These are phyloP conservation scores for Tautogolabrus adspersus DNA, from an alignment of 2,113 vertebrate species.

Conservation along the genomic window DNA sequence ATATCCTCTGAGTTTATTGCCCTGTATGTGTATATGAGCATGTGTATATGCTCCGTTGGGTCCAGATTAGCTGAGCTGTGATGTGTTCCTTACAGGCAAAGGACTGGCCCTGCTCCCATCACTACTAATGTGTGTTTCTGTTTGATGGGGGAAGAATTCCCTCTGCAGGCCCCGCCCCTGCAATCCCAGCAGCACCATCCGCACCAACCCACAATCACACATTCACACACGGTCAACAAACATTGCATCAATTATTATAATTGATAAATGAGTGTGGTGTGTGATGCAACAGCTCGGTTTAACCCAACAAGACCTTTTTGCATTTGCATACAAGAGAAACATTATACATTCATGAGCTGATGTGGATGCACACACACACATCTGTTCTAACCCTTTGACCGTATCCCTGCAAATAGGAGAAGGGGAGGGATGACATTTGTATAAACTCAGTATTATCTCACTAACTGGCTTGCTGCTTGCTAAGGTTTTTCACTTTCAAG, in stretches of 20 bases:
- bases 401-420: neutral
- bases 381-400: slow-evolving; percentile 18
- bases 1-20: neutral
- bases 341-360: slow-evolving; percentile 16
- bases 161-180: slow-evolving; percentile 5
- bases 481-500: neutral
- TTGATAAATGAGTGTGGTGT: slow-evolving; percentile 31
- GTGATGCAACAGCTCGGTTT: slow-evolving; percentile 30
- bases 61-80: slow-evolving; percentile 32
- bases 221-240: slow-evolving; percentile 13
- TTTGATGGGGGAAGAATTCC: slow-evolving; percentile 47
- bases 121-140: slow-evolving; percentile 40
- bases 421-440: slow-evolving; percentile 12
- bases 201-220: neutral
- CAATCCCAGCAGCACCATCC: slow-evolving; percentile 11
- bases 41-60: neutral
- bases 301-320: slow-evolving; percentile 25
- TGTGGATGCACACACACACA: neutral
- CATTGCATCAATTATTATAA: slow-evolving; percentile 34
- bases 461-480: neutral
- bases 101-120: slow-evolving; percentile 33
- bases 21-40: neutral
- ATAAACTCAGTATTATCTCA: neutral
- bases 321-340: slow-evolving; percentile 12
- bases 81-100: slow-evolving; percentile 41